Base-by-base conservation (phyloP, 2,888 invertebrate species). In the Limenitis camilla region DNA sequence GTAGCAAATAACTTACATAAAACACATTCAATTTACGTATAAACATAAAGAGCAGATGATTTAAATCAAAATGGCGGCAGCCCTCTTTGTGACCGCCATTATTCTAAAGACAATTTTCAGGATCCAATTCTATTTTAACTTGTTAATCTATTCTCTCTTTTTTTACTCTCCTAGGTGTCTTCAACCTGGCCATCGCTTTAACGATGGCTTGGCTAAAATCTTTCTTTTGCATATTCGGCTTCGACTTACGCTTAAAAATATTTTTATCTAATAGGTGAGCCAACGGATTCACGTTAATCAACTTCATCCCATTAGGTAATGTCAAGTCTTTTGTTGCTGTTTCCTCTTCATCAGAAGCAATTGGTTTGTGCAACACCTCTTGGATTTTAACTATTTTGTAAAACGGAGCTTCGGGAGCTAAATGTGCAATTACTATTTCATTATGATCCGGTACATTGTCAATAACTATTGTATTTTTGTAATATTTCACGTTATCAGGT, bases 351-450 rank as follows among this genome's bases (percentile, higher is more conserved):
- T 52, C 49, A 19, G 19, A 1, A 19, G 1, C 19, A 19, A 3
- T 19, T 19, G 19, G 19, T 0, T 43, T 10, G 0, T 62, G 50
- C 3, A 71, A 10, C 0, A 74, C 65, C 0, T 78, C 74, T 4
- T 75, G 71, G 0, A 82, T 67, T 61, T 79, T 82, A 0, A 86
- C 73, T 0, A 87, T 86, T 45, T 83, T 87, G 56, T 65, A 87
- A 47, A 46, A 87, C 0, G 86, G 86, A 0, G 86, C 83, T 56
- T 80, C 65, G 0, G 78, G 62, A 6, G 72, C 61, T 5, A 86
- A 49, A 31, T 81, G 81, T 0, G 78, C 86, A 1, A 87, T 79
- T 1, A 68, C 65, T 0, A 84, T 61, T 0, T 75, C 66, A 0
- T 70, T 65, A 4, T 68, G 68, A 0, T 67, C 63, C 1, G 63